These are phyloP conservation scores for Helicoverpa assulta DNA, from an alignment of 2,888 invertebrate genomes.

Conservation along the genomic window DNA sequence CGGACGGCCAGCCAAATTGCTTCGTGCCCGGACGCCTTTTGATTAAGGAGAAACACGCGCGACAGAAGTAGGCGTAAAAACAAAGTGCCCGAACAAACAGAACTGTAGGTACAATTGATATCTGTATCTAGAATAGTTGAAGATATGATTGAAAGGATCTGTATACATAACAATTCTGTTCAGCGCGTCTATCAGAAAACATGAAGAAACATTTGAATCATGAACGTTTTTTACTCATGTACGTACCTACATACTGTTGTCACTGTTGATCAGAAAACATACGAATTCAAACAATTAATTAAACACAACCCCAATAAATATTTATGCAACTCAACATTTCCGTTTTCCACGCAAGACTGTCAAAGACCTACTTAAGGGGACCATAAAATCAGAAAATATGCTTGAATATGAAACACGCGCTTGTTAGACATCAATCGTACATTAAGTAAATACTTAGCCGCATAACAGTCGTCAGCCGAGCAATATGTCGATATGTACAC, in stretches of 20 bases:
- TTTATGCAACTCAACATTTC: conserved; percentile 1
- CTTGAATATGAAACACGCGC: conserved; percentile 53
- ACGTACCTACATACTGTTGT: too few species aligned
- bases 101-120: conserved; percentile 31
- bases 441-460: conserved; percentile 67
- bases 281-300: not conserved
- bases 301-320: conserved; percentile 6
- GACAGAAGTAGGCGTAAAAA: conserved; percentile 79
- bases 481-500: conserved; percentile 72
- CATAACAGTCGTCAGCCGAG: conserved; percentile 60
- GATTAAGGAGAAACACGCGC: conserved; percentile 84
- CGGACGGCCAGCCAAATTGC: conserved; percentile 87
- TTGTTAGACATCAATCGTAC: conserved; percentile 68
- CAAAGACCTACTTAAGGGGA: not conserved
- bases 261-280: too few species aligned
- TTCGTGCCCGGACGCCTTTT: conserved; percentile 88
- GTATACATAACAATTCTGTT: not conserved
- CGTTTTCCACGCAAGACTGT: conserved; percentile 2
- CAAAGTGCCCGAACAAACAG: conserved; percentile 74
- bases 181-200: not conserved
- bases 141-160: conserved; percentile 2
- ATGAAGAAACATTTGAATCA: too few species aligned
- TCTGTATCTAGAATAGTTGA: not conserved
- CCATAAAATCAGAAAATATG: conserved; percentile 41
- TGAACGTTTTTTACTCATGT: too few species aligned